These are phyloP conservation scores for Pipistrellus nathusii DNA, from an alignment of 2,797 vertebrate genomes.

Conservation along the genomic window DNA sequence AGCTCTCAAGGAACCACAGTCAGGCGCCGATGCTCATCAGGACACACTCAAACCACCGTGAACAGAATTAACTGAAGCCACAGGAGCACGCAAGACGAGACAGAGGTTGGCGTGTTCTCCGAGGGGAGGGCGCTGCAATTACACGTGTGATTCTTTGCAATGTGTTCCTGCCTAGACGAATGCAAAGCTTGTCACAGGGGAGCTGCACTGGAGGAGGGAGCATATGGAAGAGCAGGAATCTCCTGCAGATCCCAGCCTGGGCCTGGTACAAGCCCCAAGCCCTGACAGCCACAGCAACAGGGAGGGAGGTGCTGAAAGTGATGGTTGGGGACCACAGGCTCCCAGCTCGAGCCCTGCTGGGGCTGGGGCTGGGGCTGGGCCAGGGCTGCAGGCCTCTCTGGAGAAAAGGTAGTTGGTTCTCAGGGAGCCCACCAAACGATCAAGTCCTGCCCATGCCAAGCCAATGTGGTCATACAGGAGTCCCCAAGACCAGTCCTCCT, in stretches of 20 bases:
- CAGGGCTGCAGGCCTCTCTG: background rate
- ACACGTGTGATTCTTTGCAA: background rate
- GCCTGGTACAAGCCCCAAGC: background rate
- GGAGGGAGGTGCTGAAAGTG: background rate
- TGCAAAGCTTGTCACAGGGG: background rate
- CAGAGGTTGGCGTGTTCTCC: background rate
- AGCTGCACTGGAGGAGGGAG: background rate
- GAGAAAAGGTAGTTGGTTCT: background rate
- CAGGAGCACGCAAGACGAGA: rapidly evolving
- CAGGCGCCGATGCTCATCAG: background rate
- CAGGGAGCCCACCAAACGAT: background rate
- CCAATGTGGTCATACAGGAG: background rate
- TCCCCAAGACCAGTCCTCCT: background rate
- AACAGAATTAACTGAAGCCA: background rate
- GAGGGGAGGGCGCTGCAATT: background rate
- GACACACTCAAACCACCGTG: background rate
- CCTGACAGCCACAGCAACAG: background rate
- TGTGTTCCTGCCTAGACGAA: background rate
- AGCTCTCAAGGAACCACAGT: background rate
- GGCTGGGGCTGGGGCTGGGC: background rate
- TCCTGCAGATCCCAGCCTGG: background rate
- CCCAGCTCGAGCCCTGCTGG: background rate
- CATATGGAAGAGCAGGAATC: background rate
- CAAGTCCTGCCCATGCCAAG: background rate
- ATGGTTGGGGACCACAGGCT: background rate